Conservation (phyloP, 2,113 vertebrate species). For the Calypte anna region DNA sequence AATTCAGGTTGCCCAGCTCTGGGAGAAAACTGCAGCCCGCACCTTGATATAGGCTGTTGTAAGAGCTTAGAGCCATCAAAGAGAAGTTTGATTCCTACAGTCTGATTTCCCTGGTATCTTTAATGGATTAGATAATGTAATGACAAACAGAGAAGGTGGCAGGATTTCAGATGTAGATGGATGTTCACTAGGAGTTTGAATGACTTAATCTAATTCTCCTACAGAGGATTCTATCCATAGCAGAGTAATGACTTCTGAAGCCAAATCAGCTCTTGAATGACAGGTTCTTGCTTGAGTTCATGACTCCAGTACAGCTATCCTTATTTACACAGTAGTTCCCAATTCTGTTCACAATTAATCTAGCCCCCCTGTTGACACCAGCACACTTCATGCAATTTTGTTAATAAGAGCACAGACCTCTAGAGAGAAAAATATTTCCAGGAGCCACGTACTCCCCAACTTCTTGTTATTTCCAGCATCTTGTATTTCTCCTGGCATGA, state of each 20-base stretch:
- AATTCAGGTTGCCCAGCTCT: background rate
- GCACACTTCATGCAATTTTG: background rate
- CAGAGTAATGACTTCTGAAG: constrained; percentile 28
- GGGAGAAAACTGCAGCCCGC: background rate
- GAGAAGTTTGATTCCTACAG: background rate
- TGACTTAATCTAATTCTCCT: constrained; percentile 17
- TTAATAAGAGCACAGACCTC: background rate
- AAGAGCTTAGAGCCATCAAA: background rate
- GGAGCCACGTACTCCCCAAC: background rate
- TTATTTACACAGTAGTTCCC: constrained; percentile 28
- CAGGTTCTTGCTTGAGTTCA: constrained; percentile 15
- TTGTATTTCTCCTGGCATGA: constrained; percentile 15
- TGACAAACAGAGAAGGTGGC: background rate
- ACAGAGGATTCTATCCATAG: background rate
- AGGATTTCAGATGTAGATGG: background rate
- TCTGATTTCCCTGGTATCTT: background rate
- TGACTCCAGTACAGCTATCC: background rate
- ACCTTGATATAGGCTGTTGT: background rate
- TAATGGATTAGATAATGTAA: background rate
- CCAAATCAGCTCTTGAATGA: background rate
- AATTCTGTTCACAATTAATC: constrained; percentile 31
- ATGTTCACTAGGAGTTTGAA: background rate
- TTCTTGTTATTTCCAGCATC: constrained; percentile 26
- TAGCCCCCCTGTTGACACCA: background rate
- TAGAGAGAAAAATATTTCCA: constrained; percentile 26